phyloP scores from a whole-genome alignment of 2,888 invertebrate species.

The Stomorhina lunata region DNA sequence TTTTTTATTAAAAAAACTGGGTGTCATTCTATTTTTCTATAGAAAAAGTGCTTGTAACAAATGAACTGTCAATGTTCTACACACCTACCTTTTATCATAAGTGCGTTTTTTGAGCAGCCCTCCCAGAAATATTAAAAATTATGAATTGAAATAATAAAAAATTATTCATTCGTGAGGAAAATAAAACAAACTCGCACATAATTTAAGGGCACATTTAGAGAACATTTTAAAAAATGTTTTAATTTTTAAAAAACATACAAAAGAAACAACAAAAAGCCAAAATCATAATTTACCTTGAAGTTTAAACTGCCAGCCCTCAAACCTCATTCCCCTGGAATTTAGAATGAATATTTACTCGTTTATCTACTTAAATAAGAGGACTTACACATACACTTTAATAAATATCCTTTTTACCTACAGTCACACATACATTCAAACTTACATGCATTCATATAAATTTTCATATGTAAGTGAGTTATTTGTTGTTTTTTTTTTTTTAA shows the following conservation, averaged over 20 bases:
- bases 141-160: constrained; percentile 28
- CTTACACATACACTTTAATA: not conserved
- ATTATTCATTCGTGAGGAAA: not conserved
- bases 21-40: too few relatives aligned
- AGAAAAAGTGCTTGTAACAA: too few relatives aligned
- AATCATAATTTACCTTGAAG: constrained; percentile 42
- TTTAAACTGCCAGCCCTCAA: constrained; percentile 17
- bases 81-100: too few relatives aligned
- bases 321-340: not conserved
- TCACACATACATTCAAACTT: not conserved
- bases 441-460: not conserved
- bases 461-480: not conserved
- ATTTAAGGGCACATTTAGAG: constrained; percentile 18
- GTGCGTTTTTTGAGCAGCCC: too few relatives aligned
- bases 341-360: not conserved
- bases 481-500: too few relatives aligned
- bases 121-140: constrained; percentile 55
- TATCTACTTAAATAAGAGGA: constrained; percentile 14
- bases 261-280: constrained; percentile 14
- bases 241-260: constrained; percentile 28
- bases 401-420: not conserved
- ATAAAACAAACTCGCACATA: constrained; percentile 24
- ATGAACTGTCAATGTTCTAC: too few relatives aligned
- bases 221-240: constrained; percentile 25
- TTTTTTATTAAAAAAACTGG: too few relatives aligned